Base-by-base conservation (phyloP, 1,140 invertebrate genomes). In the Akabosia matsudoensis region DNA sequence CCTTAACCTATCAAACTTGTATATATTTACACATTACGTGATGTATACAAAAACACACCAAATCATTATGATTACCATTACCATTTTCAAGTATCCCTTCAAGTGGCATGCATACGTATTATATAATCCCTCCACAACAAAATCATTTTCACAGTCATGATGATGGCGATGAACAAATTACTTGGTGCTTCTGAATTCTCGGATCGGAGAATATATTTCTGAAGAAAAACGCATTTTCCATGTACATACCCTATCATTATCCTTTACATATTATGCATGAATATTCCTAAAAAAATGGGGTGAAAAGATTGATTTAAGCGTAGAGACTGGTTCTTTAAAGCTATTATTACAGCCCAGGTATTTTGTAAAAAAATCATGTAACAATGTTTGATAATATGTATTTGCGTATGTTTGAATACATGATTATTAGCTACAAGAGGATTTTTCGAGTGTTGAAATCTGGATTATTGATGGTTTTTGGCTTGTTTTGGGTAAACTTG, bases 221-320 rank as follows among this genome's bases (percentile, higher is more conserved):
- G 24, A 56, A 56, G 13, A 56, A 16, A 3, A 13, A 56, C 24
- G 54, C 54, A 56, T 56, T 4, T 22, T 13, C 3, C 33, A 30
- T 74, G 74, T 33, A 56, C 74, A 30, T 30, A 74, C 74, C 74
- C 61, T 74, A 61, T 56, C 64, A 74, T 56, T 56, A 56, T 7
- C 54, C 13, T 56, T 56, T 56, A 56, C 54, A 22, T 56, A 24
- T 74, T 34, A 74, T 64, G 74, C 33, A 64, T 74, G 74, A 64
- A 64, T 74, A 64, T 56, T 56, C 24, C 14, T 56, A 22, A 56
- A 56, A 56, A 56, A 56, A 56, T 4, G 54, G 10, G n/a, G 54
- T 4, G 22, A 13, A 22, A 56, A 56, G 54, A 56, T 56, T 56
- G 54, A 56, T 56, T 56, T 56, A 45, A 22, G 14, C n/a, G 54